Evolutionary conservation across 2,797 vertebrate species (phyloP), one percentile per base, ranked within the genome.

Genomic region (Cyclopterus lumpus): DNA sequence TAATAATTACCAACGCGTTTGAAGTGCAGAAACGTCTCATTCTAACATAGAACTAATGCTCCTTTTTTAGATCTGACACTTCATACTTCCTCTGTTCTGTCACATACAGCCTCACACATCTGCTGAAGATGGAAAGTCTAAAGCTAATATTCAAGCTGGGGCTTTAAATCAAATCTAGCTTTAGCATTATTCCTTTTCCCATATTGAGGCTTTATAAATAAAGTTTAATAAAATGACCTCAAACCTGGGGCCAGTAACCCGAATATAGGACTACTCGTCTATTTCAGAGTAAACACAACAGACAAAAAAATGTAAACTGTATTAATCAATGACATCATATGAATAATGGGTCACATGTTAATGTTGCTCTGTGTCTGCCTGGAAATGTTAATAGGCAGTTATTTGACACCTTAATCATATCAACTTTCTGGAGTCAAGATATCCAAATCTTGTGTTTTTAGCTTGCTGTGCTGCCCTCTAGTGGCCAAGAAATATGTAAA

Each of bases 71-170:
- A 5, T 42, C 40, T 42, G 40, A 42, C 40, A 42, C 40, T 40
- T 40, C 14, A 42, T 12, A 42, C 42, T 7, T 46, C 57, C 32
- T 40, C 34, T n/a, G 30, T 30, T 30, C 60, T 58, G 11, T 66
- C n/a, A 15, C 48, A 34, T 40, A 32, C 24, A 49, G n/a, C 20
- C 73, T 20, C 62, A 65, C 59, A 70, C 60, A 46, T n/a, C 18
- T 40, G 32, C 40, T 22, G 53, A 57, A 24, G 9, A 38, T 18
- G 38, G 15, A 28, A n/a, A 26, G 51, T 54, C 24, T 42, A 15
- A 42, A 42, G 1, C 40, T 42, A 44, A 18, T 46, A 46, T 15
- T 14, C 16, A 46, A 20, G 6, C 44, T 46, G 18, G 7, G 14
- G 16, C 20, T 48, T n/a, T 51, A 12, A 51, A 22, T 51, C 20